Percentiles rank a stretch among this genome's conserved stretches.
phyloP scores from a whole-genome alignment of 2,113 vertebrate species.

The Atlantisia rogersi region DNA sequence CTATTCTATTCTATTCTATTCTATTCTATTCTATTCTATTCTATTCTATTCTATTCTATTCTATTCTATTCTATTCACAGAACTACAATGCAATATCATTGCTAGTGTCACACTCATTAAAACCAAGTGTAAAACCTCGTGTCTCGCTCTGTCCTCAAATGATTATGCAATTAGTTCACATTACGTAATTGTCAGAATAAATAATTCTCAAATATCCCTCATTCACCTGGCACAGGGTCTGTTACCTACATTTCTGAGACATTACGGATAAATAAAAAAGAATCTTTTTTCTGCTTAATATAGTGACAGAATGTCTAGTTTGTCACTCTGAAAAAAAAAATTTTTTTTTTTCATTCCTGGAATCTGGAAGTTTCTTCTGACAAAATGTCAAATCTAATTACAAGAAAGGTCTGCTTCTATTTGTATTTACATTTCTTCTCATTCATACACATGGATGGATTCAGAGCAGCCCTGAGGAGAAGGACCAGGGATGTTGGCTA shows the following conservation, averaged over 20 bases:
- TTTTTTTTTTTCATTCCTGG: background rate
- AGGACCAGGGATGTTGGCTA: too few relatives aligned
- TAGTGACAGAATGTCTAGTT: background rate
- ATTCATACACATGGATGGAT: too few relatives aligned
- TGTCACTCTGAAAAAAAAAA: accelerated
- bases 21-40: background rate
- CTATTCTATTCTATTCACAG: background rate
- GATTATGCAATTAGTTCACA: background rate
- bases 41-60: background rate
- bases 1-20: background rate
- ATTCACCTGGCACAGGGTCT: background rate
- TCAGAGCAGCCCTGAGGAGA: too few relatives aligned
- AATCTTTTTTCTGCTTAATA: background rate
- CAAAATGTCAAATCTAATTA: background rate
- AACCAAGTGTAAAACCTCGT: background rate
- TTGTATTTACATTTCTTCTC: background rate
- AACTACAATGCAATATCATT: background rate
- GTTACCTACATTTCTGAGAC: background rate
- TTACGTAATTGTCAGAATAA: background rate
- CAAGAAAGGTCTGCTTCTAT: background rate
- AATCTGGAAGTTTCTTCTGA: background rate
- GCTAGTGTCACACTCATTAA: background rate
- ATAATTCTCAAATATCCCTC: background rate
- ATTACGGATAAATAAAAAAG: background rate
- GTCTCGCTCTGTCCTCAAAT: background rate